These are phyloP conservation scores for Strix uralensis DNA, from an alignment of 2,113 vertebrate genomes.

Conservation along the genomic window DNA sequence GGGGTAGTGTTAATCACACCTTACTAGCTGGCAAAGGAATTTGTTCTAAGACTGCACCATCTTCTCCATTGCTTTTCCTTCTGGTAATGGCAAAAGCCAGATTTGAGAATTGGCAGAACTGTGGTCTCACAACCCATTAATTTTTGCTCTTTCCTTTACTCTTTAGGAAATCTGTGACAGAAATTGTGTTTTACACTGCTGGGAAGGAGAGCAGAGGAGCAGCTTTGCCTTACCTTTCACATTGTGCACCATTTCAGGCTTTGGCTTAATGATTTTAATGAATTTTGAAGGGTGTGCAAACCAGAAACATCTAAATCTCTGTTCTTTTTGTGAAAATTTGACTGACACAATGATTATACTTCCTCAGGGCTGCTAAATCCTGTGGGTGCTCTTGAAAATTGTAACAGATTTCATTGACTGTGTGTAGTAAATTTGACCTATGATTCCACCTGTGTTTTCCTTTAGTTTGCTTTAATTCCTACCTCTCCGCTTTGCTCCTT, in stretches of 20 bases:
- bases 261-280: not conserved
- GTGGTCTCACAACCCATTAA: not conserved
- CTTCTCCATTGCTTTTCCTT: not conserved
- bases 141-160: not conserved
- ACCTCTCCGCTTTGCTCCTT: not conserved
- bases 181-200: not conserved
- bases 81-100: not conserved
- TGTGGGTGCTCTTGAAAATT: not conserved
- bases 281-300: not conserved
- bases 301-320: not conserved
- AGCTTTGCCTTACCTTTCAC: not conserved
- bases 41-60: not conserved
- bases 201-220: not conserved
- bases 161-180: not conserved
- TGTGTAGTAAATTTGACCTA: not conserved
- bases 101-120: not conserved
- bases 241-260: not conserved
- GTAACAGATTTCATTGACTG: not conserved
- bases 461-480: constrained; percentile 11
- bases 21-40: not conserved
- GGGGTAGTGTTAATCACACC: not conserved
- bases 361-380: not conserved
- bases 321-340: not conserved
- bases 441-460: not conserved
- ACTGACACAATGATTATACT: not conserved